Conservation (phyloP, 2,797 vertebrate genomes). For the Pseudochaenichthys georgianus region DNA sequence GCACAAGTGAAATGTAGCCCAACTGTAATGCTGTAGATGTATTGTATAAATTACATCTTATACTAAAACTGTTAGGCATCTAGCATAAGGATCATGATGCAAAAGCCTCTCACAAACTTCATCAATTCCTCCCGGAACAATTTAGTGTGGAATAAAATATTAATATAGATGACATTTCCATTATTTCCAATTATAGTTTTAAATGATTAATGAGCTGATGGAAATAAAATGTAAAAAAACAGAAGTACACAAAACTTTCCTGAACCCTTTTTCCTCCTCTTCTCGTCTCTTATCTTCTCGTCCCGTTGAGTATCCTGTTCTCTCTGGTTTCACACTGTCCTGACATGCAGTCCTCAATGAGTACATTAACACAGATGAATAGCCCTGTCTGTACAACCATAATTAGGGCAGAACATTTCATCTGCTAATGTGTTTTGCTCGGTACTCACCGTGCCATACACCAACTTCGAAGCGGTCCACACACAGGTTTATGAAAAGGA, state of each 20-base stretch:
- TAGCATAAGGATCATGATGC: not conserved
- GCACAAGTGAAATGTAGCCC: conserved; percentile 1
- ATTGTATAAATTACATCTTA: not conserved
- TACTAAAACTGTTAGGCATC: not conserved
- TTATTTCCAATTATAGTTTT: not conserved
- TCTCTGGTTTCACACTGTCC: conserved; percentile 58
- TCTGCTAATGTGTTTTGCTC: conserved; percentile 73
- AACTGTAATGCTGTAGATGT: not conserved
- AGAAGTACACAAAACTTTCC: conserved; percentile 14
- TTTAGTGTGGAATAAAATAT: not conserved
- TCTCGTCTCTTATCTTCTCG: conserved; percentile 1
- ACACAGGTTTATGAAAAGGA: conserved; percentile 55
- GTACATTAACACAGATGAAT: conserved; percentile 73
- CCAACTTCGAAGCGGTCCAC: conserved; percentile 49
- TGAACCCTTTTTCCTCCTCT: conserved; percentile 7
- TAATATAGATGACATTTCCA: not conserved
- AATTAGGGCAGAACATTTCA: conserved; percentile 73
- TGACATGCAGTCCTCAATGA: conserved; percentile 61
- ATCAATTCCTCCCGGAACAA: not conserved
- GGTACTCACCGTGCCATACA: conserved; percentile 54
- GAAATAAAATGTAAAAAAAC: not conserved
- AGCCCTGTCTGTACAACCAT: conserved; percentile 50
- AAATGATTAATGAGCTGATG: not conserved
- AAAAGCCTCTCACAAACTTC: not conserved
- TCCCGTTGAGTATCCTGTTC: conserved; percentile 50